Percentiles rank a stretch among this genome's conserved stretches.
Evolutionary conservation across 2,113 vertebrate species (phyloP).

Genomic region (Abramis brama): DNA sequence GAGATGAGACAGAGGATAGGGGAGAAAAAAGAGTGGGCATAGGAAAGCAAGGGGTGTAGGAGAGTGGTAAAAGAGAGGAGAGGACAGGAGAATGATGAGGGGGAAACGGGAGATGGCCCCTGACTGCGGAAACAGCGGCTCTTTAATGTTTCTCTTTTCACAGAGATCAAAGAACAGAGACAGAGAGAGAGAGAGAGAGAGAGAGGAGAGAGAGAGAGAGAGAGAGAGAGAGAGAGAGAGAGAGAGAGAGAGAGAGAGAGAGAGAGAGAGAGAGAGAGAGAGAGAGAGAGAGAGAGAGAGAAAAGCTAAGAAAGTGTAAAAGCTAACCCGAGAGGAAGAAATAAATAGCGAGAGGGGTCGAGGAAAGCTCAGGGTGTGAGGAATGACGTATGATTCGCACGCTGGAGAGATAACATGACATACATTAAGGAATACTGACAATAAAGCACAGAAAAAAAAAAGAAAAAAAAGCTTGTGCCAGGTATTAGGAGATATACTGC

Average conservation of each 20-base stretch:
- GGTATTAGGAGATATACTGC: too few species aligned
- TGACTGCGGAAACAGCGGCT: constrained; percentile 74
- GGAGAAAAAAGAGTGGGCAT: background rate
- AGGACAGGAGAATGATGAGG: constrained; percentile 49
- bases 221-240: constrained; percentile 44
- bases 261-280: constrained; percentile 64
- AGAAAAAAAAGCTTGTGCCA: too few species aligned
- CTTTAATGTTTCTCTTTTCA: constrained; percentile 78
- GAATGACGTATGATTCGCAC: constrained; percentile 9
- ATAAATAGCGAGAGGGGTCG: constrained; percentile 47
- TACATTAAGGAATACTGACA: background rate
- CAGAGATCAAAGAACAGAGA: constrained; percentile 73
- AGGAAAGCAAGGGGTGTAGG: constrained; percentile 59
- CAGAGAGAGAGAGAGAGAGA: constrained; percentile 61
- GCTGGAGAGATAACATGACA: constrained; percentile 5
- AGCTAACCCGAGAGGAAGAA: constrained; percentile 58
- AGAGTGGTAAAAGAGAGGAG: constrained; percentile 53
- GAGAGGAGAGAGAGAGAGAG: constrained; percentile 56
- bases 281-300: constrained; percentile 63
- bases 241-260: constrained; percentile 41
- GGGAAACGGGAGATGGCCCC: constrained; percentile 68
- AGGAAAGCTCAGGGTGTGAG: constrained; percentile 35
- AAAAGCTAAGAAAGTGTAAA: constrained; percentile 47
- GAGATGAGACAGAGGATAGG: background rate
- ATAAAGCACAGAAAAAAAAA: background rate